These are phyloP conservation scores for Parthenolecanium corni DNA, from an alignment of 2,888 invertebrate species.

Conservation along the genomic window DNA sequence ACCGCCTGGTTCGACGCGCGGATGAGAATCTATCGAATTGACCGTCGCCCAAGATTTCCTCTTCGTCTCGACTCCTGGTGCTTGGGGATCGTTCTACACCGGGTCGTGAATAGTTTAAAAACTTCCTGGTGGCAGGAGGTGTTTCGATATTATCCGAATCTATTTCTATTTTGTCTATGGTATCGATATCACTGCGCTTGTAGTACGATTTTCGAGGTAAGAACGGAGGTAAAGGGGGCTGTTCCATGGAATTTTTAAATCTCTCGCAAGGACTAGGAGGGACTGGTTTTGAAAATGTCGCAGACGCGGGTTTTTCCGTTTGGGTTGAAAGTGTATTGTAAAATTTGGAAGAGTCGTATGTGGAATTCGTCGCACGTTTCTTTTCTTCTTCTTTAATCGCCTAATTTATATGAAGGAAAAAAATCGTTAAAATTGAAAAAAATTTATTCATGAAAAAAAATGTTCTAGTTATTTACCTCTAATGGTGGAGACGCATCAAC, in stretches of 20 bases:
- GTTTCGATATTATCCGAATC: slow-evolving; percentile 86
- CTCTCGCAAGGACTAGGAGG: neutral
- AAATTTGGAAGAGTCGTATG: slow-evolving; percentile 47
- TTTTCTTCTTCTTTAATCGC: slow-evolving; percentile 54
- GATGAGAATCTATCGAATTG: slow-evolving; percentile 77
- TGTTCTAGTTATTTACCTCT: slow-evolving; percentile 36
- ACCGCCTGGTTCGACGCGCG: slow-evolving; percentile 66
- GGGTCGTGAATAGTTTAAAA: slow-evolving; percentile 41
- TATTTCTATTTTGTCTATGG: slow-evolving; percentile 62
- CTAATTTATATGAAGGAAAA: no score
- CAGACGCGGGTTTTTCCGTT: neutral
- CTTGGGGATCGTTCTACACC: slow-evolving; percentile 29
- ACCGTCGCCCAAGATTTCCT: slow-evolving; percentile 55
- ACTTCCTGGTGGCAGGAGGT: slow-evolving; percentile 59
- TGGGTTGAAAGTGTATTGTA: slow-evolving; percentile 33
- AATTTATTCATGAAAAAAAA: neutral
- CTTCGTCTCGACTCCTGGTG: slow-evolving; percentile 36
- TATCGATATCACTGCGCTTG: slow-evolving; percentile 35
- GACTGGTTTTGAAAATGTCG: no score
- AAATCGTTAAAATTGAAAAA: neutral
- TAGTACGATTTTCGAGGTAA: slow-evolving; percentile 35
- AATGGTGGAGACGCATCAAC: slow-evolving; percentile 39
- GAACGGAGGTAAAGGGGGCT: slow-evolving; percentile 38
- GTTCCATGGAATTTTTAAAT: slow-evolving; percentile 33
- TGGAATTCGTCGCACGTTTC: slow-evolving; percentile 37